Evolutionary conservation across 2,797 vertebrate species (phyloP).

Genomic region (Ciconia nigra): DNA sequence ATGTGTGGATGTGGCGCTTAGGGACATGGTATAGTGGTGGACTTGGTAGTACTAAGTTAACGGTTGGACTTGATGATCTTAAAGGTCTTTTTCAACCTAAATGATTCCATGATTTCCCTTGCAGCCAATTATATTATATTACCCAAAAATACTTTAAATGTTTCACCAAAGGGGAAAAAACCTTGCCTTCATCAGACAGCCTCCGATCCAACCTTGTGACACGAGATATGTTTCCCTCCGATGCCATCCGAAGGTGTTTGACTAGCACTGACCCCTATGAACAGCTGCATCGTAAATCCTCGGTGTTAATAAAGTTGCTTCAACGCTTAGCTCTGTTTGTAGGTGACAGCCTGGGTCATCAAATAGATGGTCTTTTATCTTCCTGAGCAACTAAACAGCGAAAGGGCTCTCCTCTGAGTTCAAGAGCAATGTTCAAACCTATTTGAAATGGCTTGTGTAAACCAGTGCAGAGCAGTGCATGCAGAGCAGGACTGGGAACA

Average conservation of each 20-base stretch:
- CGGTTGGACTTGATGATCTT: background rate
- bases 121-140: background rate
- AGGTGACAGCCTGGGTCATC: background rate
- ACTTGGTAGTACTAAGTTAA: background rate
- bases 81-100: background rate
- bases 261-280: background rate
- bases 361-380: background rate
- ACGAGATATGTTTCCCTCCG: accelerated
- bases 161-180: background rate
- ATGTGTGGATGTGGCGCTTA: background rate
- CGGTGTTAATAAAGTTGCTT: accelerated
- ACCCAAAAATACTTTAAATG: background rate
- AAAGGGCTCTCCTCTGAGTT: background rate
- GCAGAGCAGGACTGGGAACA: accelerated
- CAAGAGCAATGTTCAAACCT: background rate
- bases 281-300: background rate
- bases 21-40: background rate
- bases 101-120: background rate
- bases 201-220: background rate
- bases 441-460: background rate
- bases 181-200: background rate
- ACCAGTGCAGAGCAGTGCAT: accelerated
- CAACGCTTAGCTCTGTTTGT: background rate
- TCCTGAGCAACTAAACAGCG: background rate
- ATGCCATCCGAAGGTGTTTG: background rate